Base-by-base conservation (phyloP, 23 tunicate genomes). In the Clavelina lepadiformis region DNA sequence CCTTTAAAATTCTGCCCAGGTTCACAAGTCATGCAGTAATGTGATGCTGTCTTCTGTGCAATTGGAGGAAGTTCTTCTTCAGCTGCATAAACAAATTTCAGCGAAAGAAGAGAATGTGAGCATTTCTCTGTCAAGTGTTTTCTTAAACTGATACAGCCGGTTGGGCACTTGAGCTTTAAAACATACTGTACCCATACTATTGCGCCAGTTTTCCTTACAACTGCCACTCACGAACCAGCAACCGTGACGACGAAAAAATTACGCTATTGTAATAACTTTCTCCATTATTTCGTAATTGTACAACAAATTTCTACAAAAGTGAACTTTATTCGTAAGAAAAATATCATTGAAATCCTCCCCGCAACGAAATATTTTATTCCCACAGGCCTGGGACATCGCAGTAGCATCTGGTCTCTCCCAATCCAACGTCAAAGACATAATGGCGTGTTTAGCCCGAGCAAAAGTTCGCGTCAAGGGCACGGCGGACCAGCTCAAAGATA, bases 331-430 rank as follows among this genome's bases (percentile, higher is more conserved):
- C n/a, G n/a, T n/a, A n/a, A n/a, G n/a, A n/a, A n/a, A n/a, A n/a
- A n/a, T n/a, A n/a, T n/a, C n/a, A n/a, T n/a, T n/a, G n/a, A n/a
- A n/a, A n/a, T n/a, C n/a, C n/a, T n/a, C n/a, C n/a, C n/a, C n/a
- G n/a, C n/a, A n/a, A n/a, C n/a, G n/a, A 61, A 18, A n/a, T 15
- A 15, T 38, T 63, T 27, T 5, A 0, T 35, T 56, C 27, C 0
- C 15, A 4, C 85, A 79, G 85, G 85, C 85, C 26, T 79, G 85
- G 85, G 85, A 79, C 13, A 69, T 51, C 24, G 76, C 85, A n/a
- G 85, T 79, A 6, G 76, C 76, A 22, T 74, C 83, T 5, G 83
- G 83, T n/a, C 32, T 28, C 3, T 67, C 83, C 3, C 74, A 57
- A 29, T 44, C 69, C 4, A 51, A 58, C 22, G 85, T 69, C 5